phyloP scores from a whole-genome alignment of 2,113 vertebrate species.

The Ochotona princeps region DNA sequence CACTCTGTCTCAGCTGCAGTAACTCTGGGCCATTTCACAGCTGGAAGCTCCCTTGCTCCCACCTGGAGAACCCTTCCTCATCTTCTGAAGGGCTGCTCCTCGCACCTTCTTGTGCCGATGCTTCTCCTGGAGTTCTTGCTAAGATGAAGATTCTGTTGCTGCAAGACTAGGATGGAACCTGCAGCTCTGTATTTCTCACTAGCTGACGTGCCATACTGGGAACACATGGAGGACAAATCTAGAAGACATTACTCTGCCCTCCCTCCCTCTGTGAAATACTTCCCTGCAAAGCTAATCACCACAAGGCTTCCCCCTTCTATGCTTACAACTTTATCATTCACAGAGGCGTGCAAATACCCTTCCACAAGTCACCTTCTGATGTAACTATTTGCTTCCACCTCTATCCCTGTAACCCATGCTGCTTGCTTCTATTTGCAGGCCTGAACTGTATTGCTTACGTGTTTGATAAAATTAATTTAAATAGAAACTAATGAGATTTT shows the following conservation, averaged over 20 bases:
- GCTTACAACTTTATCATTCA: not conserved
- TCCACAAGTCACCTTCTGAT: not conserved
- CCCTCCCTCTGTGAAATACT: not conserved
- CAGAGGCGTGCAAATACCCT: rapidly evolving
- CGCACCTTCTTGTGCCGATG: not conserved
- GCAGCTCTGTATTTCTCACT: not conserved
- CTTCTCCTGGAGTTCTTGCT: not conserved
- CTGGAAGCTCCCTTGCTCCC: rapidly evolving
- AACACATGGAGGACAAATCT: not conserved
- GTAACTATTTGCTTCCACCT: not conserved
- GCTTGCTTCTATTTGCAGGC: not conserved
- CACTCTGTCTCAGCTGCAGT: rapidly evolving
- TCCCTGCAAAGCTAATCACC: not conserved
- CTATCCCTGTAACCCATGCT: not conserved
- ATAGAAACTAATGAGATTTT: not conserved
- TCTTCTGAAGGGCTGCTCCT: not conserved
- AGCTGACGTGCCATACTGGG: not conserved
- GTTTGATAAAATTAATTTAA: not conserved
- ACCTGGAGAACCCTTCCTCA: not conserved
- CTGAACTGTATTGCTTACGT: not conserved
- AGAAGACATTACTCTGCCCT: not conserved
- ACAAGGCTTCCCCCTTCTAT: not conserved
- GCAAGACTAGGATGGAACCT: not conserved
- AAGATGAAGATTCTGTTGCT: not conserved
- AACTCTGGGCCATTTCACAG: not conserved